Conservation (phyloP, 1,140 invertebrate species). For the Drosophila tristis region DNA sequence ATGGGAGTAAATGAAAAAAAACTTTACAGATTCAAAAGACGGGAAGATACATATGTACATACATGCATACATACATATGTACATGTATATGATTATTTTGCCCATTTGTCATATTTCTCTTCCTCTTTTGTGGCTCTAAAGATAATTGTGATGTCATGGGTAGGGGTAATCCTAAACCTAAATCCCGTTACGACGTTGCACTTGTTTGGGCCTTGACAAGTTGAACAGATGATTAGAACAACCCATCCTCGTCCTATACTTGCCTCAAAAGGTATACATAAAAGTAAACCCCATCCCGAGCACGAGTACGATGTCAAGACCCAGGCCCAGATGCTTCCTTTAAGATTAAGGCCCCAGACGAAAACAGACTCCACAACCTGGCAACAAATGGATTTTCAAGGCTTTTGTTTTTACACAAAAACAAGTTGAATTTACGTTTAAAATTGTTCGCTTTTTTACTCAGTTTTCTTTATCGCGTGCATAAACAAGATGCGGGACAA, state of each 20-base stretch:
- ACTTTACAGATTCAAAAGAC: no score
- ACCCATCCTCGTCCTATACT: no score
- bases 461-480: conserved; percentile 70
- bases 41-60: no score
- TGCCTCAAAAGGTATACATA: conserved; percentile 3
- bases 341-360: conserved; percentile 64
- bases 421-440: conserved; percentile 54
- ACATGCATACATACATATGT: no score
- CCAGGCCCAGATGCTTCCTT: conserved; percentile 72
- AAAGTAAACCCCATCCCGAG: conserved; percentile 5
- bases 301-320: conserved; percentile 47
- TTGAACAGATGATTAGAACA: conserved; percentile 27
- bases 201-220: conserved; percentile 6
- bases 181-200: conserved; percentile 2
- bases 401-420: conserved; percentile 57
- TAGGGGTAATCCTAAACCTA: no score
- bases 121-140: no score
- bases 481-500: conserved; percentile 69
- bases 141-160: no score
- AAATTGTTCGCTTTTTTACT: conserved; percentile 33
- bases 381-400: conserved; percentile 48
- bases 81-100: no score
- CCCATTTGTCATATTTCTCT: no score
- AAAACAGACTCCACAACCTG: conserved; percentile 28
- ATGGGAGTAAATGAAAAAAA: no score